Evolutionary conservation across 2,888 invertebrate genomes (phyloP).

Genomic region (Melanchra persicariae): DNA sequence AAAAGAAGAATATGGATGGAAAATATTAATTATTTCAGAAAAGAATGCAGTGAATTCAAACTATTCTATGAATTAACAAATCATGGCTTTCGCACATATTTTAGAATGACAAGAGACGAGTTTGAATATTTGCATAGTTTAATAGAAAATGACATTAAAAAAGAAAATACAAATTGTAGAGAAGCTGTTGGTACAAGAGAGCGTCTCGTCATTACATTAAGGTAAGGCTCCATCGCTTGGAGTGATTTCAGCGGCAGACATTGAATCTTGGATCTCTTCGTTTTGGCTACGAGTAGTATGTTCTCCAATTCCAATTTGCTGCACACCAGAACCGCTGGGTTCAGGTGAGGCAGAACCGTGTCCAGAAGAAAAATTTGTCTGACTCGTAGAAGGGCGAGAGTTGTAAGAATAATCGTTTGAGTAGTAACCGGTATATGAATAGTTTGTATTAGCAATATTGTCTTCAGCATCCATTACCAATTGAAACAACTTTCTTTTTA

Average conservation of each 20-base stretch:
- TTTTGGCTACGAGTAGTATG: conserved; percentile 46
- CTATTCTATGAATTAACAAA: too few species aligned
- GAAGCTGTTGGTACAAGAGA: conserved; percentile 58
- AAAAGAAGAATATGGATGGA: too few species aligned
- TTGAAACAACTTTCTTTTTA: conserved; percentile 62
- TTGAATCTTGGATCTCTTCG: conserved; percentile 47
- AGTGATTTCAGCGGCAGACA: conserved; percentile 44
- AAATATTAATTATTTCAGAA: too few species aligned
- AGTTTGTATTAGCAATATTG: conserved; percentile 55
- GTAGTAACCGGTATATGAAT: conserved; percentile 48
- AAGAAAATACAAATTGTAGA: conserved; percentile 58
- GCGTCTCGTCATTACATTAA: conserved; percentile 54
- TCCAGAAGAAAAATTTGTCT: conserved; percentile 42
- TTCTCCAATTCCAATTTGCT: conserved; percentile 47
- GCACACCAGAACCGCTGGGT: conserved; percentile 33
- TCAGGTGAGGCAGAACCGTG: conserved; percentile 1
- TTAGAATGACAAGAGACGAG: conserved; percentile 49
- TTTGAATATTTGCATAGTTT: too few species aligned
- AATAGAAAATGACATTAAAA: conserved; percentile 34
- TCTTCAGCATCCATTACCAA: conserved; percentile 61
- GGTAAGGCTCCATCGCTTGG: conserved; percentile 53
- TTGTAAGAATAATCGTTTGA: conserved; percentile 36
- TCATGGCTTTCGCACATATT: conserved; percentile 4
- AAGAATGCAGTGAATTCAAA: too few species aligned
- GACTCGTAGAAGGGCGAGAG: conserved; percentile 45